Conservation (phyloP, 2,797 vertebrate genomes). For the Mormyrus hasselquistii region DNA sequence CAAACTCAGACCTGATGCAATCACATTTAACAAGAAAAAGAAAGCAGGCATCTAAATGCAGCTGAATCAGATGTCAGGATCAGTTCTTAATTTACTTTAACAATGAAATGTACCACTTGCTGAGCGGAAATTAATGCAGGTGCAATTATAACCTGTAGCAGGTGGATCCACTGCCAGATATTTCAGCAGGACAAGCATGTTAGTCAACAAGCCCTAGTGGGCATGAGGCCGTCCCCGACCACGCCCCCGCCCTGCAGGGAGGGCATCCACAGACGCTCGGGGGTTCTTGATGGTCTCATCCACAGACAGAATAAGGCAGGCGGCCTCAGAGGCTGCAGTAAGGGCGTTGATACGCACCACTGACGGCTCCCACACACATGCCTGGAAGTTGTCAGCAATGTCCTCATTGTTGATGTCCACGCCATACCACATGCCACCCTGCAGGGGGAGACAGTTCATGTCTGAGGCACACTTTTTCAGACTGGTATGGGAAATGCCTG, state of each 20-base stretch:
- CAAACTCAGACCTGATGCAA: background rate
- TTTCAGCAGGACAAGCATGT: too few relatives aligned
- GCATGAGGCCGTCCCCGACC: constrained; percentile 73
- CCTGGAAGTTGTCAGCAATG: constrained; percentile 82
- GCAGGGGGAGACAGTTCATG: constrained; percentile 8
- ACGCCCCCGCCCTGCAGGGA: constrained; percentile 60
- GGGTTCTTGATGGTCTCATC: constrained; percentile 97
- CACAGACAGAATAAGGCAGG: constrained; percentile 89
- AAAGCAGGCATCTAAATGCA: background rate
- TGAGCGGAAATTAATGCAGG: background rate
- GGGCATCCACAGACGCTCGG: constrained; percentile 65
- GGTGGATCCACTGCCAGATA: background rate
- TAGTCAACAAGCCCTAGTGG: constrained; percentile 47
- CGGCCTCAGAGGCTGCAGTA: constrained; percentile 87
- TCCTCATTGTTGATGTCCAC: constrained; percentile 94
- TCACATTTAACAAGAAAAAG: background rate
- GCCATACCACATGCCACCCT: constrained; percentile 90
- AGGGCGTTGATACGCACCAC: constrained; percentile 87
- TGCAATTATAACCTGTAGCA: background rate
- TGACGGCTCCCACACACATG: constrained; percentile 91
- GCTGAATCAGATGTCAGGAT: background rate
- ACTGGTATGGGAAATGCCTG: background rate
- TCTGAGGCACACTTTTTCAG: background rate
- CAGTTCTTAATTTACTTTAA: background rate
- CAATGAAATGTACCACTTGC: background rate